Conservation (phyloP, 2,797 vertebrate genomes). For the Rhinogobio ventralis region DNA sequence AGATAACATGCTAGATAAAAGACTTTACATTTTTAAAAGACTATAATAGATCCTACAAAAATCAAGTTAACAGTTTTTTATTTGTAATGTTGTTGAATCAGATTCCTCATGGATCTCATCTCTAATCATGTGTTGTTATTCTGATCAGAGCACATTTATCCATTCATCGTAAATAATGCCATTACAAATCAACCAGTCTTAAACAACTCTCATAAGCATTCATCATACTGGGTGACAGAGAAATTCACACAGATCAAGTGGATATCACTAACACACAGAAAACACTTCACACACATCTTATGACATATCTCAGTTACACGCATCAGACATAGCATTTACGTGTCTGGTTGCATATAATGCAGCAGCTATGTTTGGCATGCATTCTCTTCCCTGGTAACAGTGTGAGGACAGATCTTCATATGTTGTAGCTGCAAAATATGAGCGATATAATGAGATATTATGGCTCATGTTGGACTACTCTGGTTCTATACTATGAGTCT, state of each 20-base stretch:
- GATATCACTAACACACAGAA: constrained; percentile 9
- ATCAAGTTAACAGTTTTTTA: background rate
- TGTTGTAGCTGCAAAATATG: background rate
- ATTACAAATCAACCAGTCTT: background rate
- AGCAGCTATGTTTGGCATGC: constrained; percentile 31
- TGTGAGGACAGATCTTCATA: constrained; percentile 9
- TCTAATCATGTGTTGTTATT: background rate
- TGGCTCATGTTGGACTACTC: background rate
- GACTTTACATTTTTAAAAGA: background rate
- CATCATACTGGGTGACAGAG: background rate
- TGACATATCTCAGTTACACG: background rate
- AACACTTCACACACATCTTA: constrained; percentile 21
- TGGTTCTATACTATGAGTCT: no score
- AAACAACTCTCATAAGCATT: constrained; percentile 11
- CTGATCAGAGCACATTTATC: constrained; percentile 7
- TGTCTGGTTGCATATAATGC: constrained; percentile 2
- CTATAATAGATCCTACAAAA: background rate
- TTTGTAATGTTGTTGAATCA: constrained; percentile 1
- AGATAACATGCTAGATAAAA: background rate
- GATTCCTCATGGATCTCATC: background rate
- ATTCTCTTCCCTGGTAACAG: background rate
- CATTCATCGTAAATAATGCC: constrained; percentile 2
- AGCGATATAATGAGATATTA: background rate
- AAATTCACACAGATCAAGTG: constrained; percentile 31
- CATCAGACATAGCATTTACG: background rate